A percentile compares a stretch with the other conserved stretches of the same genome.
Evolutionary conservation across 2,888 invertebrate species (phyloP).

Genomic region (Bellardia pandia): DNA sequence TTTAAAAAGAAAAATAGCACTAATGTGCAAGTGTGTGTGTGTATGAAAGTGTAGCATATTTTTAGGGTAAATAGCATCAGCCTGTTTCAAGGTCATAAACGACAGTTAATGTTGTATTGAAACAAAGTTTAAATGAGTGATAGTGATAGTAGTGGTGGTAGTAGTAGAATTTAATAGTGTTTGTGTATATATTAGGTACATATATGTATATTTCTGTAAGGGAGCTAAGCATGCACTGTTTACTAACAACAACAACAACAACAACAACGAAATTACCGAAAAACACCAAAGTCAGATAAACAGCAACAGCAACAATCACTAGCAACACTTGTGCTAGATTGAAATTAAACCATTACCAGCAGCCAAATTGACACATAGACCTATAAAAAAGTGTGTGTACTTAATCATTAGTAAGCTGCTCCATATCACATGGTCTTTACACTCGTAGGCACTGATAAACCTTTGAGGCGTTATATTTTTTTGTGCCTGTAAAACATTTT

Average conservation of each 20-base stretch:
- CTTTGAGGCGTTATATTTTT: neutral
- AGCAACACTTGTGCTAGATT: neutral
- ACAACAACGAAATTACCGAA: neutral
- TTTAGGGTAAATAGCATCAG: slow-evolving; percentile 70
- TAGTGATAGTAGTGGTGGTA: neutral
- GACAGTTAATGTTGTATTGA: slow-evolving; percentile 61
- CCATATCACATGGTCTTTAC: slow-evolving; percentile 52
- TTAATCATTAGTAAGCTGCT: slow-evolving; percentile 17
- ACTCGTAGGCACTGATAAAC: neutral
- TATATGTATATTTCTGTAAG: neutral
- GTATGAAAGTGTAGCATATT: slow-evolving; percentile 55
- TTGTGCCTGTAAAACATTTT: slow-evolving; percentile 1
- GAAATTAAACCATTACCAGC: neutral
- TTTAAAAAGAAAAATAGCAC: slow-evolving; percentile 32
- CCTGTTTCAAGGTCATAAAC: slow-evolving; percentile 71
- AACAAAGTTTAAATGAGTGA: slow-evolving; percentile 20
- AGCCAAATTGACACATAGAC: slow-evolving; percentile 61
- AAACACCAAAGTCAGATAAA: neutral
- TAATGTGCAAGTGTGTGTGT: neutral
- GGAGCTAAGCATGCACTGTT: slow-evolving; percentile 28
- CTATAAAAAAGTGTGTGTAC: slow-evolving; percentile 30
- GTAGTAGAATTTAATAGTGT: neutral
- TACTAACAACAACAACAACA: neutral
- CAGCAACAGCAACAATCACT: slow-evolving; percentile 7
- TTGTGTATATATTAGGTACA: slow-evolving; percentile 37